These are phyloP conservation scores for Peromyscus californicus DNA, from an alignment of 2,113 vertebrate genomes.

Conservation along the genomic window DNA sequence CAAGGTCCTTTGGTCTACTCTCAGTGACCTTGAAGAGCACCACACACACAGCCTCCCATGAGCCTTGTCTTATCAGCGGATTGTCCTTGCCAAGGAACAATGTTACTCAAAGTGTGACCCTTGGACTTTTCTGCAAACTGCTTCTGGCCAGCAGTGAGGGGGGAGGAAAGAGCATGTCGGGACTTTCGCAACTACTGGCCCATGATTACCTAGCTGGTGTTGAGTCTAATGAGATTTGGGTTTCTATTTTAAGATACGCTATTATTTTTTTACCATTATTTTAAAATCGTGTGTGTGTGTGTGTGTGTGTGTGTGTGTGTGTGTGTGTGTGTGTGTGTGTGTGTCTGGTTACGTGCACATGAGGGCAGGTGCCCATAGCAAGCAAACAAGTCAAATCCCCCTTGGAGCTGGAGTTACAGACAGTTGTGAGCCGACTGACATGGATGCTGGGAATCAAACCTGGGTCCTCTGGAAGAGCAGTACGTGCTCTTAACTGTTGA, in stretches of 20 bases:
- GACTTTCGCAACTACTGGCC: neutral
- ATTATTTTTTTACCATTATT: neutral
- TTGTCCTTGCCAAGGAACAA: neutral
- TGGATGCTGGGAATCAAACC: neutral
- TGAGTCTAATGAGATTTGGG: conserved; percentile 6
- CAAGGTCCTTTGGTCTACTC: neutral
- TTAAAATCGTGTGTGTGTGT: neutral
- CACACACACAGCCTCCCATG: accelerated
- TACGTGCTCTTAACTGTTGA: neutral
- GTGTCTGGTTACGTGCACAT: neutral
- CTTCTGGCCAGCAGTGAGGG: neutral
- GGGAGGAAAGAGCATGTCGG: neutral
- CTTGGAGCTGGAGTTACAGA: neutral
- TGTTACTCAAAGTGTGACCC: neutral
- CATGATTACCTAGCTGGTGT: neutral
- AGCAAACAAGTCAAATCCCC: neutral
- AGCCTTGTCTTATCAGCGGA: accelerated
- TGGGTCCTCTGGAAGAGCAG: neutral
- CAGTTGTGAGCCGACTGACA: neutral
- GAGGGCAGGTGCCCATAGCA: neutral
- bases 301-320: neutral
- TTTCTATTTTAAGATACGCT: neutral
- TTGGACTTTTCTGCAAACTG: too few relatives aligned
- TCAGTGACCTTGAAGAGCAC: neutral
- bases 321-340: neutral